These are phyloP conservation scores for Andricus grossulariae DNA, from an alignment of 1,140 invertebrate genomes.

Conservation along the genomic window DNA sequence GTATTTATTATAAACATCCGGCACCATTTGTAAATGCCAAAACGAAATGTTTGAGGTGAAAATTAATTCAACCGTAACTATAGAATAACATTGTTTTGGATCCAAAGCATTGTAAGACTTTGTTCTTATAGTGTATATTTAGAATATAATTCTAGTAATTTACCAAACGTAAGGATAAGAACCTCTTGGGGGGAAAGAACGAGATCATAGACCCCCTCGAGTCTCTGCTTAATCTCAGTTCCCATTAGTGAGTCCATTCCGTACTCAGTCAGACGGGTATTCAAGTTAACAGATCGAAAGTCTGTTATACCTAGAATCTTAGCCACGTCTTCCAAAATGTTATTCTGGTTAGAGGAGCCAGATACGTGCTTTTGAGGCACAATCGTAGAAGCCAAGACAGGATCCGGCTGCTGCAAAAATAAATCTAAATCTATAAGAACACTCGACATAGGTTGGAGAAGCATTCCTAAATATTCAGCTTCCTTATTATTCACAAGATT, in stretches of 20 bases:
- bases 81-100: too few relatives aligned
- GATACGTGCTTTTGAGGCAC: conserved; percentile 84
- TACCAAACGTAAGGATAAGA: conserved; percentile 85
- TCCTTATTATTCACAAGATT: conserved; percentile 92
- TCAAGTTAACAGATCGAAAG: conserved; percentile 82
- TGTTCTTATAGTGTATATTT: too few relatives aligned
- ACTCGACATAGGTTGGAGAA: conserved; percentile 93
- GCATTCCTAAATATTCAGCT: conserved; percentile 91
- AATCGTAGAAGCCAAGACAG: conserved; percentile 90
- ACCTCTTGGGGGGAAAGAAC: conserved; percentile 94
- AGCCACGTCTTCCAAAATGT: conserved; percentile 84
- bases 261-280: conserved; percentile 89
- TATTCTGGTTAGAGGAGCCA: conserved; percentile 75
- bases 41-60: too few relatives aligned
- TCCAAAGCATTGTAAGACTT: too few relatives aligned
- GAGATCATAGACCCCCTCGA: conserved; percentile 94
- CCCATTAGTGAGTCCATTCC: conserved; percentile 99
- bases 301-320: conserved; percentile 95
- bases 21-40: too few relatives aligned
- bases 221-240: conserved; percentile 96
- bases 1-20: too few relatives aligned
- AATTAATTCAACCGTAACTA: too few relatives aligned
- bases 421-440: conserved; percentile 90
- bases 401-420: conserved; percentile 91
- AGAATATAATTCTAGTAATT: conserved; percentile 82